Conservation (phyloP, 2,113 vertebrate genomes). For the Odontesthes bonariensis region DNA sequence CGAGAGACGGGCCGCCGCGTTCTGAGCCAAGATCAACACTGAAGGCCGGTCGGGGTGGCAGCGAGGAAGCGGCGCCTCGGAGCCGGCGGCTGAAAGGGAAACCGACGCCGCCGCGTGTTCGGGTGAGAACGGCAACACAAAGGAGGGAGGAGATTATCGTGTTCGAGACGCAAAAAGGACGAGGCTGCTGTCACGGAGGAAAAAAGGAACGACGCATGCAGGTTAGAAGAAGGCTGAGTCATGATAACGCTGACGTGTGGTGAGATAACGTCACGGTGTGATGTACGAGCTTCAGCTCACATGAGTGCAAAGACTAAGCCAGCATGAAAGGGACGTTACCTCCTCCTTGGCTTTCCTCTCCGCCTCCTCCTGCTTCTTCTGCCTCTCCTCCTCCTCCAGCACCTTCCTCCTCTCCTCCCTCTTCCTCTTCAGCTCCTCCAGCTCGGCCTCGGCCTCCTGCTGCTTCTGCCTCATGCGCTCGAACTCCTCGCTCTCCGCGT, state of each 20-base stretch:
- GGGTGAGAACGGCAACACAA: conserved; percentile 7
- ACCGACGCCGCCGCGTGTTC: not conserved
- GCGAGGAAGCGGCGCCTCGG: conserved; percentile 11
- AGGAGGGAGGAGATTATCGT: conserved; percentile 34
- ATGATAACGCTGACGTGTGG: conserved; percentile 38
- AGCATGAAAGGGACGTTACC: conserved; percentile 66
- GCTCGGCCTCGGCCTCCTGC: conserved; percentile 90
- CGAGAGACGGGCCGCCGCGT: conserved; percentile 54
- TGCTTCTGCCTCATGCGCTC: conserved; percentile 94
- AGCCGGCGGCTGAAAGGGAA: conserved; percentile 2
- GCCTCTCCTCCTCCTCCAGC: conserved; percentile 93
- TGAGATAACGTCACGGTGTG: conserved; percentile 43
- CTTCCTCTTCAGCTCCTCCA: conserved; percentile 94
- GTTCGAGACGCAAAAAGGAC: conserved; percentile 9
- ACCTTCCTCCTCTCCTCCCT: conserved; percentile 93
- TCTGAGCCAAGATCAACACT: conserved; percentile 62
- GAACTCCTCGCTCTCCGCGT: conserved; percentile 90
- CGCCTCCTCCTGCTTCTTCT: conserved; percentile 90
- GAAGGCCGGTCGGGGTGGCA: conserved; percentile 26
- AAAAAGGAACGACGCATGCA: conserved; percentile 20
- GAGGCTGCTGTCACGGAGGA: conserved; percentile 18
- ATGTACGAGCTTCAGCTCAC: conserved; percentile 20
- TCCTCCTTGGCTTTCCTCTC: conserved; percentile 91
- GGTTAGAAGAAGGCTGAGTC: conserved; percentile 23
- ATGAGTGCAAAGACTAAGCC: conserved; percentile 13